These are phyloP conservation scores for Neodiprion lecontei DNA, from an alignment of 1,140 invertebrate species.

Conservation along the genomic window DNA sequence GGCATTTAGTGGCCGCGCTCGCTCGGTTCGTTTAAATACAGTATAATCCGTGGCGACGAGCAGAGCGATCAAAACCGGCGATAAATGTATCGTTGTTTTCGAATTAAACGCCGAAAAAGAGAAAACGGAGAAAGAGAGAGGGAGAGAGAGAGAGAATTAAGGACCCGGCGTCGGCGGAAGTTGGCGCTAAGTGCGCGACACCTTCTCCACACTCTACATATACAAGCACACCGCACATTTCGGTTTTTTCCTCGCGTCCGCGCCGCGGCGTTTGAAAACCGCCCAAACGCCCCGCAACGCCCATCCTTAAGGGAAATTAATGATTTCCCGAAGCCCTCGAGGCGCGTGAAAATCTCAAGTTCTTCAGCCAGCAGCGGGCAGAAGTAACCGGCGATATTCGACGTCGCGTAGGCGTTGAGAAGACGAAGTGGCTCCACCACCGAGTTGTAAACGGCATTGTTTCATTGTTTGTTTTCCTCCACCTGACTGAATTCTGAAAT, in stretches of 20 bases:
- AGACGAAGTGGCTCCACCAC: background rate
- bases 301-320: background rate
- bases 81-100: background rate
- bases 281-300: background rate
- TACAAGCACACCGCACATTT: background rate
- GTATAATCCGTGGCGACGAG: background rate
- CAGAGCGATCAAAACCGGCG: background rate
- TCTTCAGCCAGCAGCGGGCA: background rate
- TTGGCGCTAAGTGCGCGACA: background rate
- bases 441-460: background rate
- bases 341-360: background rate
- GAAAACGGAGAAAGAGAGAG: background rate
- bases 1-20: background rate
- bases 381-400: background rate
- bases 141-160: background rate
- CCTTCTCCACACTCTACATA: background rate
- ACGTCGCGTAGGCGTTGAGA: background rate
- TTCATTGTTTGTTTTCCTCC: background rate
- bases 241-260: slow-evolving; percentile 4
- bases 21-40: background rate
- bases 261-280: background rate
- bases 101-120: background rate
- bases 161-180: background rate
- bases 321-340: background rate
- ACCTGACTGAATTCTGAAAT: background rate